Percentiles rank a stretch among this genome's conserved stretches.
phyloP scores from a whole-genome alignment of 2,113 vertebrate species.

The Hemibagrus wyckioides region DNA sequence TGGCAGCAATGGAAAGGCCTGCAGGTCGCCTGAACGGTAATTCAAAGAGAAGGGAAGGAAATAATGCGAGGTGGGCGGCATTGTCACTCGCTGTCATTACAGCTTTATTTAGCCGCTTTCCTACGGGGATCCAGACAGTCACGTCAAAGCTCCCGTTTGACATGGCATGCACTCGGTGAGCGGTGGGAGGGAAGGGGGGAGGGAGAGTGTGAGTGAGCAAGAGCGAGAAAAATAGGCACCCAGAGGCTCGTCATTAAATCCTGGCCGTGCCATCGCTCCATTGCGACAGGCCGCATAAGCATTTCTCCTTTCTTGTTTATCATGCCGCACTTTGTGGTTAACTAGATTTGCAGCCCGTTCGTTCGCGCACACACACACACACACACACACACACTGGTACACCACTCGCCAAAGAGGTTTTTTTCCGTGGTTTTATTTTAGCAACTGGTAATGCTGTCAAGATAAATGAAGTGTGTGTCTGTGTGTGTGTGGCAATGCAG shows the following conservation, averaged over 20 bases:
- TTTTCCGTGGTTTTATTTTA: constrained; percentile 39
- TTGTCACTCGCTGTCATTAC: constrained; percentile 43
- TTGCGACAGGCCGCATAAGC: constrained; percentile 23
- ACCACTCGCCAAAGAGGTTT: constrained; percentile 10
- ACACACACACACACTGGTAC: not conserved
- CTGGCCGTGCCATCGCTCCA: not conserved
- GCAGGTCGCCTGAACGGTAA: constrained; percentile 16
- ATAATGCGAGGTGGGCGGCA: constrained; percentile 41
- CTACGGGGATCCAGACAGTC: constrained; percentile 38
- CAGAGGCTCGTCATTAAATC: constrained; percentile 48
- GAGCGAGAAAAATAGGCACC: constrained; percentile 27
- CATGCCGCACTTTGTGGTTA: constrained; percentile 37
- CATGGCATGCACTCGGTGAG: constrained; percentile 32
- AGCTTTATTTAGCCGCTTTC: constrained; percentile 49
- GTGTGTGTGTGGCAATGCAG: not conserved
- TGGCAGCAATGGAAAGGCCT: constrained; percentile 18
- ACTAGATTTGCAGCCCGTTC: constrained; percentile 35
- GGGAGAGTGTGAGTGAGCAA: not conserved
- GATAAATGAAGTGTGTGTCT: constrained; percentile 20
- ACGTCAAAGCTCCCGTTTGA: constrained; percentile 42
- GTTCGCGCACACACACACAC: constrained; percentile 4
- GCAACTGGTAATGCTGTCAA: constrained; percentile 30
- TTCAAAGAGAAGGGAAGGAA: constrained; percentile 42
- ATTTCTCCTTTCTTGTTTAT: constrained; percentile 43
- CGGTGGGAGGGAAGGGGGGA: not conserved